Conservation (phyloP, 2,888 invertebrate genomes). For the Diarsia brunnea region DNA sequence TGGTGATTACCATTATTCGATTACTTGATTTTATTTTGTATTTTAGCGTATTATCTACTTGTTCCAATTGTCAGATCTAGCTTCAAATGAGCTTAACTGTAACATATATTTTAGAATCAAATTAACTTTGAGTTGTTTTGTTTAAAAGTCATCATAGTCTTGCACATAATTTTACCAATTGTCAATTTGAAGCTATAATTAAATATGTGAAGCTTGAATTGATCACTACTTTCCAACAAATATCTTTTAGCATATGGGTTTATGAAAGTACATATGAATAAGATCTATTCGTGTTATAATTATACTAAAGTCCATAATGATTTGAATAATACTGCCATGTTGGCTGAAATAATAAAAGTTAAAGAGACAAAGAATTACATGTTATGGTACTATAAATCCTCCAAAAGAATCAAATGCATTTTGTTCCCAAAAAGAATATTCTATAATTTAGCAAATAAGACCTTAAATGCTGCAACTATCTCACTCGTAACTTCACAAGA, state of each 20-base stretch:
- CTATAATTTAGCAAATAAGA: constrained; percentile 14
- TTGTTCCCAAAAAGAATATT: not conserved
- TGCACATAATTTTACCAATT: no score
- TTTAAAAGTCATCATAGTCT: no score
- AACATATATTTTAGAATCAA: not conserved
- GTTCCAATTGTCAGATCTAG: not conserved
- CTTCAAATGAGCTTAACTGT: not conserved
- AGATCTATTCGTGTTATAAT: not conserved
- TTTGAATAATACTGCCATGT: not conserved
- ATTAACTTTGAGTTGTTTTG: not conserved
- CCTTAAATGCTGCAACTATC: constrained; percentile 16
- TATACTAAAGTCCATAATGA: not conserved
- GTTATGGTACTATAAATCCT: not conserved
- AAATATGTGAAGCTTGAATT: not conserved
- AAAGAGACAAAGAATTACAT: not conserved
- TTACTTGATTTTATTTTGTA: constrained; percentile 25
- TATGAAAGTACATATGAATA: not conserved
- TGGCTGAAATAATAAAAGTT: not conserved
- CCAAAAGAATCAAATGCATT: not conserved
- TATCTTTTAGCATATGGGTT: not conserved
- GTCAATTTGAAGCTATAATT: not conserved
- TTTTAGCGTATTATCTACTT: not conserved
- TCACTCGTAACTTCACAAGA: constrained; percentile 16
- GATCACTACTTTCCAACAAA: not conserved
- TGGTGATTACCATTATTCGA: constrained; percentile 27